Base-by-base conservation (phyloP, 2,888 invertebrate species). In the Girardia tigrina region DNA sequence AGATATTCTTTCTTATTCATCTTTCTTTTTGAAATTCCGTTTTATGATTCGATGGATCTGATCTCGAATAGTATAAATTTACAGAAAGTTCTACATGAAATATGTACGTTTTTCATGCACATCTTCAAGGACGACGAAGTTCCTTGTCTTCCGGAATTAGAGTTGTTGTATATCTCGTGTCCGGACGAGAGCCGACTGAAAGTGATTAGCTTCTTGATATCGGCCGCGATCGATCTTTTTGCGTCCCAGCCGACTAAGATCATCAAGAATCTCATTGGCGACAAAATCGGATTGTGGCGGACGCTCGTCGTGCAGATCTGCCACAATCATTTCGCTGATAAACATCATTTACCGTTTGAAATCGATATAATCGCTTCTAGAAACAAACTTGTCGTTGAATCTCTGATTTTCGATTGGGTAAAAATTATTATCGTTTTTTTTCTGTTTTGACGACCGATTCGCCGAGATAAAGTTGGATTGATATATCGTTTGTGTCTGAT, bases 301-400 rank as follows among this genome's bases (percentile, higher is more conserved):
- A 56, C 56, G 23, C n/a, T 56, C n/a, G n/a, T 56, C 23, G 56
- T 56, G 23, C n/a, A 23, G n/a, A 4, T 56, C 2, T 56, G 56
- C 23, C 56, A 56, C 23, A 56, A 56, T 56, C 56, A 56, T 56
- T n/a, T n/a, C n/a, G 56, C 56, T 20, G 56, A 56, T 56, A 56
- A 56, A 23, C 56, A 56, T 56, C 56, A 56, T 16, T 56, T 56
- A 56, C 56, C 56, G 6, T 56, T 56, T 56, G 56, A 56, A 16
- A 56, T 56, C n/a, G 56, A 56, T n/a, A 56, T 56, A 8, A 56
- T 56, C n/a, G 56, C 56, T n/a, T 56, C 56, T 12, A 56, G 23
- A 56, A 56, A 56, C 23, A 56, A 56, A 56, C 23, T 56, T 20
- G 23, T 56, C 4, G 56, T 56, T 12, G 56, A 56, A 16, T 56